Conservation (phyloP, 2,113 vertebrate species). For the Bujurquina vittata region DNA sequence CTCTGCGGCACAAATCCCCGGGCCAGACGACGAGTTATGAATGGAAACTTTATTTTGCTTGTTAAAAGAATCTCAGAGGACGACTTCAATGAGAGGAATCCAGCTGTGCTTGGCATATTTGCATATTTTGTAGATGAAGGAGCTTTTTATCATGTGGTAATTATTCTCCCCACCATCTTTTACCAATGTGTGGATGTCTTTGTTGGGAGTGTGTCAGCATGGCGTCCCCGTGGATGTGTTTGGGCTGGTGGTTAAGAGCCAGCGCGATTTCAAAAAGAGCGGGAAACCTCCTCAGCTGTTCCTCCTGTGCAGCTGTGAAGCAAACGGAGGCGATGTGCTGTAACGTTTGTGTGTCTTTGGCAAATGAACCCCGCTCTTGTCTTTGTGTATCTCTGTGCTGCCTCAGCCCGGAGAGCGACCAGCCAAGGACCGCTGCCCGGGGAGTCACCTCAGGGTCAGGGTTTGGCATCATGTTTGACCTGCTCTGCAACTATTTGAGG, state of each 20-base stretch:
- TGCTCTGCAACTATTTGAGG: neutral
- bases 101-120: neutral
- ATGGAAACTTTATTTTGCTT: constrained; percentile 45
- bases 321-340: neutral
- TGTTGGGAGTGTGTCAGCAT: neutral
- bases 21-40: constrained; percentile 44
- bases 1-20: neutral
- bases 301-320: neutral
- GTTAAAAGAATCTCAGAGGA: constrained; percentile 12
- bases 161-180: neutral
- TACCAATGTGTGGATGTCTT: neutral
- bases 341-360: neutral
- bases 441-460: neutral
- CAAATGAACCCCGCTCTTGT: neutral
- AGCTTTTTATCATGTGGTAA: neutral
- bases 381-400: neutral
- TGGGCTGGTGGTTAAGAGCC: rapidly evolving
- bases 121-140: constrained; percentile 35
- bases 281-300: neutral
- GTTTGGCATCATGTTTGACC: neutral
- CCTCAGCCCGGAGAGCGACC: no score
- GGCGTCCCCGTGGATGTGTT: neutral
- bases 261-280: neutral
- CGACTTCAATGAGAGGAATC: constrained; percentile 11
- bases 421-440: neutral